phyloP scores from a whole-genome alignment of 2,113 vertebrate species.

The Petroica traversi region DNA sequence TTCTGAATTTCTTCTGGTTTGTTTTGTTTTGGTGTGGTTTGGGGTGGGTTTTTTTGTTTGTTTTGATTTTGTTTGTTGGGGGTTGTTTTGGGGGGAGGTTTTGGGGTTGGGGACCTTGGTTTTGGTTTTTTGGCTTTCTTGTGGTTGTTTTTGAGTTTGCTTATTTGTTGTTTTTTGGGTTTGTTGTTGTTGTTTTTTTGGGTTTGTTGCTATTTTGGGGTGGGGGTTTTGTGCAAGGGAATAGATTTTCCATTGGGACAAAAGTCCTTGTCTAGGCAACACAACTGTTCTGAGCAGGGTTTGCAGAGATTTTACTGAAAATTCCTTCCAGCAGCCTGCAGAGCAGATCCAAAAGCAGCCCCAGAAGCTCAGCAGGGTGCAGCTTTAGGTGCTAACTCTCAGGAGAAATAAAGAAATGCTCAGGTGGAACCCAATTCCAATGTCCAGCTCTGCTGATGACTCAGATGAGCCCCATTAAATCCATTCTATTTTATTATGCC shows the following conservation, averaged over 20 bases:
- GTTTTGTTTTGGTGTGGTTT: not conserved
- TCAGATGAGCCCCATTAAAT: not conserved
- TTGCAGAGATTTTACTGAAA: not conserved
- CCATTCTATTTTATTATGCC: not conserved
- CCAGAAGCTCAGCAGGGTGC: not conserved
- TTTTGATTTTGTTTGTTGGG: not conserved
- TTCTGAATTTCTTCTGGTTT: not conserved
- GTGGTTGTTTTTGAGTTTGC: not conserved
- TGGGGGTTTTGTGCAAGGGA: not conserved
- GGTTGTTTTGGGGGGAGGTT: not conserved
- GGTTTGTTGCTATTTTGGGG: too few relatives aligned
- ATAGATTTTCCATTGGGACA: not conserved
- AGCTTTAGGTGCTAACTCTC: not conserved
- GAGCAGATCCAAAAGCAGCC: not conserved
- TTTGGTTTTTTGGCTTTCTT: not conserved
- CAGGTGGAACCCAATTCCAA: not conserved
- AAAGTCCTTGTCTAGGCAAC: not conserved
- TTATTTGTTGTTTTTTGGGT: not conserved
- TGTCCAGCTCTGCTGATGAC: not conserved
- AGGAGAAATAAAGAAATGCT: not conserved
- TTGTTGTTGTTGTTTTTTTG: not conserved
- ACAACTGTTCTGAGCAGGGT: not conserved
- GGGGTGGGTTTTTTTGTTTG: not conserved
- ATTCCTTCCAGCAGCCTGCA: not conserved
- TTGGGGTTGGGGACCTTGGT: not conserved